A percentile compares a stretch with the other conserved stretches of the same genome.
Conservation (phyloP, 2,797 vertebrate species). For the Ambastaia sidthimunki region DNA sequence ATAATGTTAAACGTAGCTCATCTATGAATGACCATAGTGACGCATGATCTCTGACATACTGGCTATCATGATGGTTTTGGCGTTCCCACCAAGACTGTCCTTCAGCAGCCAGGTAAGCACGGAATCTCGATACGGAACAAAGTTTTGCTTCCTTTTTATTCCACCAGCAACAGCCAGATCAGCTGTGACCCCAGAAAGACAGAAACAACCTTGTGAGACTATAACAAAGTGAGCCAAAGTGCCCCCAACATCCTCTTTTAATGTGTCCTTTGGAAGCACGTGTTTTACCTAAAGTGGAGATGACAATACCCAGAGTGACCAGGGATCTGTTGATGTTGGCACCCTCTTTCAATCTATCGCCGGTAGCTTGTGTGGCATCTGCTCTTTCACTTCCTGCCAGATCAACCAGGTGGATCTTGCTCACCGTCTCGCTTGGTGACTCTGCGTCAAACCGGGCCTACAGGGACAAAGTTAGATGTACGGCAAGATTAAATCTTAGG, state of each 20-base stretch:
- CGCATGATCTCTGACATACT: constrained; percentile 79
- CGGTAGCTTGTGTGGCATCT: constrained; percentile 89
- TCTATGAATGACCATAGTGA: background rate
- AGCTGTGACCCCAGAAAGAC: constrained; percentile 72
- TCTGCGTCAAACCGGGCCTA: constrained; percentile 95
- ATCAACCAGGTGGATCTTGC: constrained; percentile 96
- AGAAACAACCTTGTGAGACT: background rate
- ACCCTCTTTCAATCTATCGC: constrained; percentile 92
- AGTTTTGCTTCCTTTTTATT: constrained; percentile 92
- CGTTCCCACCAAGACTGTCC: constrained; percentile 96
- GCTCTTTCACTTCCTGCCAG: constrained; percentile 95
- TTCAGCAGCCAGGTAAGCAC: constrained; percentile 97
- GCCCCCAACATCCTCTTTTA: background rate
- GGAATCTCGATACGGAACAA: constrained; percentile 97
- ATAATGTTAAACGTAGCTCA: background rate
- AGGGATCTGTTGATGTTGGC: constrained; percentile 97
- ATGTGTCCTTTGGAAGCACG: background rate
- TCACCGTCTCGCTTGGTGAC: constrained; percentile 95
- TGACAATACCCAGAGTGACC: constrained; percentile 95
- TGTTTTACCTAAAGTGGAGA: constrained; percentile 89
- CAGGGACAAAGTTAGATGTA: constrained; percentile 31
- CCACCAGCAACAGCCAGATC: constrained; percentile 88
- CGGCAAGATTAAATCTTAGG: background rate
- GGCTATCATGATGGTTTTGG: constrained; percentile 99
- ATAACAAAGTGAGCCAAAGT: background rate